Conservation (phyloP, 2,797 vertebrate species). For the Hapalemur alaotrensis region DNA sequence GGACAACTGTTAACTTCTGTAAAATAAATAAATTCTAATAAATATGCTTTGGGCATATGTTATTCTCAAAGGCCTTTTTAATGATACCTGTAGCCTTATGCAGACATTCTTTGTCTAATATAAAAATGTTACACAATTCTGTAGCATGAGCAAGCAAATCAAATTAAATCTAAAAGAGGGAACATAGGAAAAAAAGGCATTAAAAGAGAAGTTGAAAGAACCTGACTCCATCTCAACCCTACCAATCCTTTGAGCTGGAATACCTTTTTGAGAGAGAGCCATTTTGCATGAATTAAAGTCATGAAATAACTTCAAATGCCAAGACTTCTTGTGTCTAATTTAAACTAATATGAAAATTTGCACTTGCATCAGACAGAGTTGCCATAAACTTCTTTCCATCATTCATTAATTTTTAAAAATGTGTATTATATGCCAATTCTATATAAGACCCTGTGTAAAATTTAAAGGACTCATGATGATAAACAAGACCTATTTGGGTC, state of each 20-base stretch:
- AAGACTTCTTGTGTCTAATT: neutral
- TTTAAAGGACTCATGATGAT: neutral
- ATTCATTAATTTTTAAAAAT: neutral
- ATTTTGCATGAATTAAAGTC: neutral
- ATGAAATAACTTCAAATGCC: neutral
- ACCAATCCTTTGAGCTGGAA: neutral
- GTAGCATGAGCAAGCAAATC: neutral
- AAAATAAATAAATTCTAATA: neutral
- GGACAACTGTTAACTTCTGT: neutral
- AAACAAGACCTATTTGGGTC: neutral
- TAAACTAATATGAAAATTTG: conserved; percentile 28
- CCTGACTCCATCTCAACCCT: neutral
- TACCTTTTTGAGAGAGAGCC: neutral
- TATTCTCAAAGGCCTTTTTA: conserved; percentile 2
- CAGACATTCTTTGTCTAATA: neutral
- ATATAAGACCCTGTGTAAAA: neutral
- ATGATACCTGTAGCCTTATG: neutral
- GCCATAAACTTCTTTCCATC: neutral
- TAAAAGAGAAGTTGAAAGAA: neutral
- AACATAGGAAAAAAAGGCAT: neutral
- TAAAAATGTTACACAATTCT: neutral
- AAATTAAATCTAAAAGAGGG: neutral
- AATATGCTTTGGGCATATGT: neutral
- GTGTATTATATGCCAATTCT: neutral
- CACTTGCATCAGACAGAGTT: neutral